Evolutionary conservation across 2,888 invertebrate genomes (phyloP), one percentile per base, ranked within the genome.

Genomic region (Steromphala cineraria): DNA sequence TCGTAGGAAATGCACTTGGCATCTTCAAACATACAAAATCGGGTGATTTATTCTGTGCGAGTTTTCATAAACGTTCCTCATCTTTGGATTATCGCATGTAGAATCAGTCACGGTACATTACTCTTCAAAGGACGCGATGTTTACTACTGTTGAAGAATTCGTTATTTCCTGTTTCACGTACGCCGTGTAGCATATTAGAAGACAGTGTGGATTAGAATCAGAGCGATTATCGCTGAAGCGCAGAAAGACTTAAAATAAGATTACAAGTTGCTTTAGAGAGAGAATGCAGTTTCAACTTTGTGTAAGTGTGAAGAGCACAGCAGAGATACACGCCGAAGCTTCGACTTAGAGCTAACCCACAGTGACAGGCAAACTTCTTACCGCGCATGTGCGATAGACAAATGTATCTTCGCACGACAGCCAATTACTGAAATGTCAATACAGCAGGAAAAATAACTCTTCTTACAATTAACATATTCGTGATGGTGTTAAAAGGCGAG

Each of bases 11-110:
- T 46, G 46, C 28, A 62, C 24, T 28, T 62, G 62, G 28, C 62
- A 24, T 28, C 28, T 62, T 62, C 15, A 62, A 21, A 62, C 28
- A 28, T 62, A 28, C 28, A 62, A 28, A 28, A 24, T 62, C 1
- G 24, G 62, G 28, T 62, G 62, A 62, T 62, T 62, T 62, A 62
- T 62, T 62, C 28, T 28, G 28, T 62, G 62, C 62, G 62, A 62
- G 62, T 62, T 24, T 62, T 19, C 62, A 62, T 62, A 62, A 62
- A 28, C 62, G 28, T 28, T 24, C 24, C 15, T 28, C 62, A 62
- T 62, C 62, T 62, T 62, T 62, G 28, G 62, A 62, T 24, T 62
- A 62, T 62, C 62, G 62, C 28, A 62, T 62, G 62, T 62, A 62
- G 15, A 15, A 62, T 62, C 62, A 28, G 62, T 62, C n/a, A 21